Conservation (phyloP, 1,140 invertebrate species). For the Oryzaephilus surinamensis region DNA sequence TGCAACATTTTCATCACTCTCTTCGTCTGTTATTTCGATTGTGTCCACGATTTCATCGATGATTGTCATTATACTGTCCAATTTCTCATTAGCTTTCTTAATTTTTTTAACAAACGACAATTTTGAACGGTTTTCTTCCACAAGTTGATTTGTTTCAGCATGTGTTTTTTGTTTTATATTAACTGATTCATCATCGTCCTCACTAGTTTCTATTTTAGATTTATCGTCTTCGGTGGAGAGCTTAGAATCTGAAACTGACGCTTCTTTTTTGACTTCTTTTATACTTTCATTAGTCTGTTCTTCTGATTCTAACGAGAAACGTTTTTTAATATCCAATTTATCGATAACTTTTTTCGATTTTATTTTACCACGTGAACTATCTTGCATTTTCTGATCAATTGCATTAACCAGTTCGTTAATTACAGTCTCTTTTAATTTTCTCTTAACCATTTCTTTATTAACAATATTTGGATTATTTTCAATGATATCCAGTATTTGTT, state of each 20-base stretch:
- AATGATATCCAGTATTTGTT: constrained; percentile 29
- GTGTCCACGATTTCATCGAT: constrained; percentile 42
- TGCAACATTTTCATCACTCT: constrained; percentile 18
- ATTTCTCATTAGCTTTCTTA: constrained; percentile 24
- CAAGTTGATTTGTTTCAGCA: not conserved
- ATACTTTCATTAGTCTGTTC: no score
- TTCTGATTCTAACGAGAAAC: no score
- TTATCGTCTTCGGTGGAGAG: no score
- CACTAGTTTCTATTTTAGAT: not conserved
- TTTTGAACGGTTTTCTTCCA: constrained; percentile 5
- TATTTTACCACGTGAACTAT: no score
- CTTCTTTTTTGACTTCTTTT: no score
- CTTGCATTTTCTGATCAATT: constrained; percentile 22
- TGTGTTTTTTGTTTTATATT: constrained; percentile 2
- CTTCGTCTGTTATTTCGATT: constrained; percentile 39
- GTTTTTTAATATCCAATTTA: no score
- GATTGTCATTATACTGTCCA: constrained; percentile 33
- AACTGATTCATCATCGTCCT: constrained; percentile 1
- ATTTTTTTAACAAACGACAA: constrained; percentile 19
- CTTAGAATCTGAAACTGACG: no score
- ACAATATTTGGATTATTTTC: constrained; percentile 30
- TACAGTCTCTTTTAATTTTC: constrained; percentile 22
- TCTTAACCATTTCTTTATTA: constrained; percentile 31
- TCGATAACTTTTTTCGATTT: no score
- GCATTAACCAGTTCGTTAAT: constrained; percentile 23